These are phyloP conservation scores for Pseudorhombus dupliciocellatus DNA, from an alignment of 2,113 vertebrate genomes.

Conservation along the genomic window DNA sequence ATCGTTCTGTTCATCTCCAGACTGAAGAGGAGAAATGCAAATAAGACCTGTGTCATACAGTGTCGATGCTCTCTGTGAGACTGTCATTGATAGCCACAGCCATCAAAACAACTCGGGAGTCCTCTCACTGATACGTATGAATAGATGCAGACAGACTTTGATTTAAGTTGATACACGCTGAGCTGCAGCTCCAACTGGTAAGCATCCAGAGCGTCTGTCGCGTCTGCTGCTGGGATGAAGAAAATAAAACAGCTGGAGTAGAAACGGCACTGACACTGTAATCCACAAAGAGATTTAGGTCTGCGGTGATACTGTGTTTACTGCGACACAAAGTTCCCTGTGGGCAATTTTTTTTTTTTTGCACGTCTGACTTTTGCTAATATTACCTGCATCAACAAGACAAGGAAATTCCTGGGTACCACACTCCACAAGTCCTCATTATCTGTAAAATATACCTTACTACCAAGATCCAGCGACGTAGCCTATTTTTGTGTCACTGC, in stretches of 20 bases:
- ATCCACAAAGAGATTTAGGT: constrained; percentile 4
- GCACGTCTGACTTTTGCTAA: background rate
- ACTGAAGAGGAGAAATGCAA: constrained; percentile 23
- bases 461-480: background rate
- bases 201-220: constrained; percentile 13
- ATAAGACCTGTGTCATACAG: constrained; percentile 43
- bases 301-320: background rate
- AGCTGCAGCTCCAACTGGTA: constrained; percentile 5
- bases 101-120: constrained; percentile 5
- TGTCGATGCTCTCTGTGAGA: constrained; percentile 46
- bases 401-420: background rate
- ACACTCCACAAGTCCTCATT: background rate
- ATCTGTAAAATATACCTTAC: too few relatives aligned
- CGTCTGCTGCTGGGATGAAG: background rate
- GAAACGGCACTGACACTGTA: background rate
- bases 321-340: background rate
- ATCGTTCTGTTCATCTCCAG: constrained; percentile 19
- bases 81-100: constrained; percentile 31
- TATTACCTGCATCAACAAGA: background rate
- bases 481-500: background rate
- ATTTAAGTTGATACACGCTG: constrained; percentile 32
- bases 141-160: constrained; percentile 36
- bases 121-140: constrained; percentile 23
- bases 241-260: constrained; percentile 23
- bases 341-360: background rate